Evolutionary conservation across 2,797 vertebrate species (phyloP), one percentile per base, ranked within the genome.

Genomic region (Linurgus olivaceus): DNA sequence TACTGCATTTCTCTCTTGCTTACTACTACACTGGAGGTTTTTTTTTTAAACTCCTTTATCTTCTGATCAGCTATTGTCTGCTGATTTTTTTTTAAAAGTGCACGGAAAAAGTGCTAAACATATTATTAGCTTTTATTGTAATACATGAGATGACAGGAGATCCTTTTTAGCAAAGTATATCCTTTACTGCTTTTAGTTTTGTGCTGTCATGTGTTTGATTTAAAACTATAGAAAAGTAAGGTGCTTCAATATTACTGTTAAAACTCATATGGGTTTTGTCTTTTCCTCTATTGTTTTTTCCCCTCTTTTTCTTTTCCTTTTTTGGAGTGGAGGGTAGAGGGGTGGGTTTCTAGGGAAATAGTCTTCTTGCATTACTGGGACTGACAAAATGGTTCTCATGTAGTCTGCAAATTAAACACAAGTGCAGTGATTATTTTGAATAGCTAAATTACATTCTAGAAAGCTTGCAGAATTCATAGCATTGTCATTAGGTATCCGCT

Each of bases 381-480:
- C 97, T 98, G 98, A 98, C 98, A 98, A 98, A 98, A 98, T 98
- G 98, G 98, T 98, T 98, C 97, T 98, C 97, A 96, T 98, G 97
- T 98, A 98, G 96, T 97, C 97, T 97, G 97, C 97, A 98, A 98
- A 98, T 98, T 98, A 98, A 98, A 98, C 98, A 98, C 97, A 98
- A 98, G 98, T 98, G 97, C 97, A 97, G 98, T 98, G 98, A 98
- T 98, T 98, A 98, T 98, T 98, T 98, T 98, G 98, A 98, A 98
- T 98, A 98, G 98, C 98, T 98, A 98, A 98, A 99, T 99, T 98
- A 98, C 98, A 98, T 98, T 98, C 98, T 98, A 98, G 98, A 98
- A 98, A 98, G 97, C 98, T 98, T 98, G 98, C 98, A 98, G 99
- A 98, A 98, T 99, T 98, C 98, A 98, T 98, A 98, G 98, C 97